Evolutionary conservation across 2,113 vertebrate species (phyloP).

Genomic region (Dipodomys spectabilis): DNA sequence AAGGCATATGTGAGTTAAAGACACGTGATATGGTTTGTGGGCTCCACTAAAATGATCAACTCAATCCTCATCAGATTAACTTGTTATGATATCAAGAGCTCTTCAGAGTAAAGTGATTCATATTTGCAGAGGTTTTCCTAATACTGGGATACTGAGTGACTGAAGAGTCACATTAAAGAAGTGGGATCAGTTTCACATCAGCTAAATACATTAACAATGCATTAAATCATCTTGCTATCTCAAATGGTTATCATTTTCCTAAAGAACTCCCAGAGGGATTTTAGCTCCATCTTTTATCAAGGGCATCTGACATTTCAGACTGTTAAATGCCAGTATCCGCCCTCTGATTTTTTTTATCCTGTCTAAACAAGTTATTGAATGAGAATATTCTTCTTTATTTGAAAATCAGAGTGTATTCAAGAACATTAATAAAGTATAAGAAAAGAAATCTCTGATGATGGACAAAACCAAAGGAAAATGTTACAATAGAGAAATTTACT

Average conservation of each 20-base stretch:
- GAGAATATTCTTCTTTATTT: background rate
- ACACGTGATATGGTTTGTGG: background rate
- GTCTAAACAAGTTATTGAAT: conserved; percentile 24
- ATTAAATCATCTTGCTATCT: conserved; percentile 14
- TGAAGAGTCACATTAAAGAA: background rate
- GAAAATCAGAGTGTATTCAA: conserved; percentile 14
- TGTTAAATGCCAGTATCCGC: conserved; percentile 3
- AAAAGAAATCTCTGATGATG: background rate
- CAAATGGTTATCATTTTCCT: background rate
- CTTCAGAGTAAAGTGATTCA: background rate
- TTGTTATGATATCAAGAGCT: background rate
- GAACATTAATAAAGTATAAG: background rate
- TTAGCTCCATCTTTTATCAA: conserved; percentile 16
- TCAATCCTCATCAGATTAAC: background rate
- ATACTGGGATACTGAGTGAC: background rate
- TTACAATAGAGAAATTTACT: background rate
- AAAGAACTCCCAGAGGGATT: background rate
- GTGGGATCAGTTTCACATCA: background rate
- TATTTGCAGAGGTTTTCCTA: conserved; percentile 15
- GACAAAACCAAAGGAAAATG: background rate
- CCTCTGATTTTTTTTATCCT: conserved; percentile 18
- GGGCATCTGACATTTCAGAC: conserved; percentile 6
- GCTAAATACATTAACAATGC: background rate
- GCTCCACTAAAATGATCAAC: background rate
- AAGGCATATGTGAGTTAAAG: background rate